phyloP scores from a whole-genome alignment of 2,113 vertebrate species.

The Grallaria varia region DNA sequence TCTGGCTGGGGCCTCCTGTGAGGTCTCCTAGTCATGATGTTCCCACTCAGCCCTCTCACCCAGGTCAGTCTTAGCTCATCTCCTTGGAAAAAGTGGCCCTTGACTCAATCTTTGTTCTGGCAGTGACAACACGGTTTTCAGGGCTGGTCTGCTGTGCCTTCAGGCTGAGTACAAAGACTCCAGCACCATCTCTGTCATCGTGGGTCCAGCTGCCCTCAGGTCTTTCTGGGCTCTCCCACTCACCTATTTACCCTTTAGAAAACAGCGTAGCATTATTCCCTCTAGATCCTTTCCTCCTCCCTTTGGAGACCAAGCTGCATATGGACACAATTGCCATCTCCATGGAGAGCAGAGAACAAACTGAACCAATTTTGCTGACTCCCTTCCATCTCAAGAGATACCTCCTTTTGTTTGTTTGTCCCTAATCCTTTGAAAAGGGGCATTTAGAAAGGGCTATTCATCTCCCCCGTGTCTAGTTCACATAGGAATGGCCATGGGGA shows the following conservation, averaged over 20 bases:
- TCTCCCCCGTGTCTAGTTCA: not conserved
- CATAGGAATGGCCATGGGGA: accelerated
- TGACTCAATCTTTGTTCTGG: not conserved
- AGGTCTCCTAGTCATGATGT: not conserved
- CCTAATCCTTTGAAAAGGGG: not conserved
- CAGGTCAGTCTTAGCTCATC: not conserved
- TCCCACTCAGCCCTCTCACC: not conserved
- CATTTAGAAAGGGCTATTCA: not conserved
- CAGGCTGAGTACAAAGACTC: not conserved
- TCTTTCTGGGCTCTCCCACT: not conserved
- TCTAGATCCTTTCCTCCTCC: not conserved
- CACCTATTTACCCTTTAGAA: not conserved
- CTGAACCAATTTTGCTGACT: not conserved
- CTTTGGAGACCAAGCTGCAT: not conserved
- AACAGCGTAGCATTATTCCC: not conserved
- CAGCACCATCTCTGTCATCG: not conserved
- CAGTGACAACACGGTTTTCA: not conserved
- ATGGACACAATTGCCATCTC: not conserved
- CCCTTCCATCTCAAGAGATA: not conserved
- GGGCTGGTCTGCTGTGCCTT: not conserved
- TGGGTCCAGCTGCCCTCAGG: not conserved
- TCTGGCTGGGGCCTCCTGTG: not conserved
- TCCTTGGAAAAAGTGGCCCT: not conserved
- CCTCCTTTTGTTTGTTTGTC: not conserved
- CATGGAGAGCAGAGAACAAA: not conserved